phyloP scores from a whole-genome alignment of 2,113 vertebrate genomes.

The Calyptomena viridis region DNA sequence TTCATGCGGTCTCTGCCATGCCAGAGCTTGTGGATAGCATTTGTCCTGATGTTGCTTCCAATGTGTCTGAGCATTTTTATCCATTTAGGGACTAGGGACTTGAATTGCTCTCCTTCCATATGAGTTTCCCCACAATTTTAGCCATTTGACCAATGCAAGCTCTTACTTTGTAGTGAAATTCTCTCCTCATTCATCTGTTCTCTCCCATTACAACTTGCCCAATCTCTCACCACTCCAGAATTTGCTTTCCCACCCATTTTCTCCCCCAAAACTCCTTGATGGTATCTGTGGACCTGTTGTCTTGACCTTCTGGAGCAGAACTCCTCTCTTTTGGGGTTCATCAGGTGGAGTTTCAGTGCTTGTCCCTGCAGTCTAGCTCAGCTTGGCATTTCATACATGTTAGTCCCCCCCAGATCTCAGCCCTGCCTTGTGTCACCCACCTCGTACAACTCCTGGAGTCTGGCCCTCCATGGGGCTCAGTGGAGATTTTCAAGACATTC shows the following conservation, averaged over 20 bases:
- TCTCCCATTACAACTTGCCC: neutral
- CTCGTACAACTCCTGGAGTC: neutral
- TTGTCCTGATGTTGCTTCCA: neutral
- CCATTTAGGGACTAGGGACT: neutral
- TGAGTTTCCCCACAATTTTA: neutral
- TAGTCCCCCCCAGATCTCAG: neutral
- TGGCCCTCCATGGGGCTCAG: fast-evolving
- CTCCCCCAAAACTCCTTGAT: neutral
- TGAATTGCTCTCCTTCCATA: neutral
- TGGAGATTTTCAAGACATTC: neutral
- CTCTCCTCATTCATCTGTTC: neutral
- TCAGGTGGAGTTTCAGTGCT: neutral
- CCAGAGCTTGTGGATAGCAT: neutral
- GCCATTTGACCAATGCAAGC: neutral
- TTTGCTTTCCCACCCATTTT: neutral
- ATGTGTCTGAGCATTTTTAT: neutral
- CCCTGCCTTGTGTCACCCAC: neutral
- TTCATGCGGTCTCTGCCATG: neutral
- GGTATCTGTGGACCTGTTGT: neutral
- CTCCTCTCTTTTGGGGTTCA: neutral
- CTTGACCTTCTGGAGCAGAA: neutral
- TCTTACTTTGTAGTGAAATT: neutral
- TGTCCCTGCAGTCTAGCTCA: neutral
- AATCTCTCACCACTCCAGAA: neutral
- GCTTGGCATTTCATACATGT: neutral